Evolutionary conservation across 1,140 invertebrate genomes (phyloP).

Genomic region (Aphelinus atriplicis): DNA sequence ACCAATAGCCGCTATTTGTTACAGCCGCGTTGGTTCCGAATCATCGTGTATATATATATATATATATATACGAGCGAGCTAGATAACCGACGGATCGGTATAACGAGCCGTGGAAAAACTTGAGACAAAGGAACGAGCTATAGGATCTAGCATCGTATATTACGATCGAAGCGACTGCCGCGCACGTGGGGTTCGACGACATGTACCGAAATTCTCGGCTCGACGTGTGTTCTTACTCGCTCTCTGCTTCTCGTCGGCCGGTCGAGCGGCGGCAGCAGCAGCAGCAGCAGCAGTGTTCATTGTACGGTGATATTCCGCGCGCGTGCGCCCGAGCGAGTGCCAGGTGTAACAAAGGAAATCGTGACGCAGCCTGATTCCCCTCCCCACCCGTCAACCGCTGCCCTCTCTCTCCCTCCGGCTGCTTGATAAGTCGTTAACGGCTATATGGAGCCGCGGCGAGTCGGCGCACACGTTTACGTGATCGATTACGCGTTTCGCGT

Average conservation of each 20-base stretch:
- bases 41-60: no score
- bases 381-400: background rate
- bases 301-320: constrained; percentile 1
- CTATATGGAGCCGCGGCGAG: background rate
- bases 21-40: no score
- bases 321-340: background rate
- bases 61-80: no score
- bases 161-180: no score
- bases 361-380: background rate
- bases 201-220: no score
- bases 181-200: no score
- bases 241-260: background rate
- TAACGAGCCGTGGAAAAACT: no score
- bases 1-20: no score
- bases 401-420: background rate
- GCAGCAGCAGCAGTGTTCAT: background rate
- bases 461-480: constrained; percentile 1
- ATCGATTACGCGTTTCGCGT: constrained; percentile 23
- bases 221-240: constrained; percentile 1
- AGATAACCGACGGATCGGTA: no score
- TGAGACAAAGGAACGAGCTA: no score
- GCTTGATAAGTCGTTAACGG: constrained; percentile 8
- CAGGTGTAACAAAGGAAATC: constrained; percentile 22
- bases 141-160: no score
- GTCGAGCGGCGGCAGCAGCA: background rate